Evolutionary conservation across 1,140 invertebrate species (phyloP).

Genomic region (Cotesia typhae): DNA sequence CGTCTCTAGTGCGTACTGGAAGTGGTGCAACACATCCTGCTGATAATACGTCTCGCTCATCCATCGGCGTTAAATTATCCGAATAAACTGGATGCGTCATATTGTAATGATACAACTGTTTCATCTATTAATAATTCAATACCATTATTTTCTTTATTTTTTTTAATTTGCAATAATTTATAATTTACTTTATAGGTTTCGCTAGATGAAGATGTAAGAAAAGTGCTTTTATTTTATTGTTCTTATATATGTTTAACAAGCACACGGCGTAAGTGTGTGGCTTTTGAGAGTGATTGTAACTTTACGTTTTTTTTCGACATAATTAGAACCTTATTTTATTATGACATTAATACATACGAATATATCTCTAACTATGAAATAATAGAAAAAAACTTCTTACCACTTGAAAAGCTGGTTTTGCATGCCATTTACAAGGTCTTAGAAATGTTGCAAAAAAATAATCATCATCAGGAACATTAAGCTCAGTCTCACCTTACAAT

Average conservation of each 20-base stretch:
- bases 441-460: slow-evolving; percentile 57
- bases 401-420: slow-evolving; percentile 59
- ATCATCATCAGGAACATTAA: slow-evolving; percentile 55
- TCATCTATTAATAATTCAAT: slow-evolving; percentile 61
- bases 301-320: too few species aligned
- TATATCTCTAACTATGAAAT: not conserved
- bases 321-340: too few species aligned
- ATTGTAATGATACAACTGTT: slow-evolving; percentile 69
- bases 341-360: too few species aligned
- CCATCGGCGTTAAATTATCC: slow-evolving; percentile 63
- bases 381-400: slow-evolving; percentile 44
- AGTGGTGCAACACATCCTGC: slow-evolving; percentile 68
- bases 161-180: not conserved
- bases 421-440: slow-evolving; percentile 64
- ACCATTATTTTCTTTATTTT: not conserved
- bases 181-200: too few species aligned
- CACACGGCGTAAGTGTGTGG: too few species aligned
- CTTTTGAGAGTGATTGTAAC: too few species aligned
- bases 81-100: slow-evolving; percentile 67
- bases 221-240: not conserved
- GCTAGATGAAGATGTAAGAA: not conserved
- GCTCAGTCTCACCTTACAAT: slow-evolving; percentile 56
- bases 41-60: slow-evolving; percentile 63
- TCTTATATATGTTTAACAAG: not conserved
- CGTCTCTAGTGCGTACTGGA: slow-evolving; percentile 67